A percentile compares a stretch with the other conserved stretches of the same genome.
These are phyloP conservation scores for Glomeris marginata DNA, from an alignment of 2,888 invertebrate genomes.

Conservation along the genomic window DNA sequence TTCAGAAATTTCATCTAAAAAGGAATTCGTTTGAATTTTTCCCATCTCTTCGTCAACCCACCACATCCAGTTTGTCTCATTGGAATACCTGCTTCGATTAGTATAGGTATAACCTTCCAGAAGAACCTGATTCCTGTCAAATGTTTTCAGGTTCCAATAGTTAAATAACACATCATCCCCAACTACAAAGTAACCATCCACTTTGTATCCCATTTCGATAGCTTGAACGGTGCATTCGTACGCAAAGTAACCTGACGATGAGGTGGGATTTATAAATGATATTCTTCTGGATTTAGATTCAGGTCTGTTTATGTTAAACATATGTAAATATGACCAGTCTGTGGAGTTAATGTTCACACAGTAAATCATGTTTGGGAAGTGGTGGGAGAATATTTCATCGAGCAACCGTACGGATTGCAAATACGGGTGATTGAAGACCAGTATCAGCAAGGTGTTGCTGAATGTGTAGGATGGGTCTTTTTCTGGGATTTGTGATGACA, in stretches of 20 bases:
- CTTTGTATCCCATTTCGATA: slow-evolving; percentile 7
- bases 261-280: slow-evolving; percentile 6
- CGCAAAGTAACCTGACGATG: not conserved
- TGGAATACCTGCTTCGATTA: not conserved
- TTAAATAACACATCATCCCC: slow-evolving; percentile 8
- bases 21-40: not conserved
- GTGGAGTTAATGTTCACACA: not conserved
- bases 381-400: slow-evolving; percentile 5
- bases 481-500: too few species aligned
- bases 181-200: slow-evolving; percentile 3
- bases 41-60: not conserved
- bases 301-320: too few species aligned
- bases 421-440: slow-evolving; percentile 3
- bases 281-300: not conserved
- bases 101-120: not conserved
- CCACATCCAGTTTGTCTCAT: slow-evolving; percentile 1
- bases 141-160: not conserved
- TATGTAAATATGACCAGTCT: too few species aligned
- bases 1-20: not conserved
- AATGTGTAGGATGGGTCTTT: not conserved
- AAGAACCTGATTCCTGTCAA: not conserved
- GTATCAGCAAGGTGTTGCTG: slow-evolving; percentile 1
- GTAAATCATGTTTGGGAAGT: slow-evolving; percentile 8
- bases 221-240: slow-evolving; percentile 6
- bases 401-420: not conserved